Conservation (phyloP, 2,888 invertebrate genomes). For the Ormyrus thymus region DNA sequence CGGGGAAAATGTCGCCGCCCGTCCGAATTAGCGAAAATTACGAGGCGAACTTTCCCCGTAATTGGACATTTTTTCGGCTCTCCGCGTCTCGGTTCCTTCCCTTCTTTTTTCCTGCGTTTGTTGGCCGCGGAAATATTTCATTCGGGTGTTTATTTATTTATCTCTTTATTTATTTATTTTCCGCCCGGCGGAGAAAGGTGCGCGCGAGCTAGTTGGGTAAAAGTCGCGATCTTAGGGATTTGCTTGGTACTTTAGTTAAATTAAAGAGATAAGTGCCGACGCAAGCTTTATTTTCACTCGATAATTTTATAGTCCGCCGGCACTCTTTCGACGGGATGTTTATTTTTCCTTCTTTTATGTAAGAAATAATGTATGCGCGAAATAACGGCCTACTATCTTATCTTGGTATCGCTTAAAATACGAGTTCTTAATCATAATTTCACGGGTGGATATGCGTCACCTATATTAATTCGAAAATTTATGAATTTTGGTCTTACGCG, state of each 20-base stretch:
- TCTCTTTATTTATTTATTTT: no score
- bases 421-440: slow-evolving; percentile 13
- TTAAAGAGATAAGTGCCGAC: not conserved
- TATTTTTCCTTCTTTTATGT: slow-evolving; percentile 10
- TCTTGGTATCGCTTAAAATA: not conserved
- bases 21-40: slow-evolving; percentile 38
- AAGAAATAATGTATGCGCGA: slow-evolving; percentile 21
- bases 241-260: slow-evolving; percentile 9
- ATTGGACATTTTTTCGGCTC: slow-evolving; percentile 48
- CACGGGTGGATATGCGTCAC: not conserved
- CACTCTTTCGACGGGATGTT: not conserved
- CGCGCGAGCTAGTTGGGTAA: not conserved
- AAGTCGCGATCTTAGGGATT: not conserved
- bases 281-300: not conserved
- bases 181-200: not conserved
- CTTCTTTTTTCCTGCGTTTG: not conserved
- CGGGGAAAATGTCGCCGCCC: slow-evolving; percentile 7
- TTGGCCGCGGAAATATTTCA: not conserved
- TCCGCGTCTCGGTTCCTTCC: not conserved
- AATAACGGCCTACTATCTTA: no score
- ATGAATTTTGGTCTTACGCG: not conserved
- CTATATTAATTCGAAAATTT: slow-evolving; percentile 24
- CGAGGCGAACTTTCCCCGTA: slow-evolving; percentile 48
- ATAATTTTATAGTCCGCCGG: not conserved
- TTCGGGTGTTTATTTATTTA: slow-evolving; percentile 1